phyloP scores from a whole-genome alignment of 1,140 invertebrate species.

The Oscheius sp. region DNA sequence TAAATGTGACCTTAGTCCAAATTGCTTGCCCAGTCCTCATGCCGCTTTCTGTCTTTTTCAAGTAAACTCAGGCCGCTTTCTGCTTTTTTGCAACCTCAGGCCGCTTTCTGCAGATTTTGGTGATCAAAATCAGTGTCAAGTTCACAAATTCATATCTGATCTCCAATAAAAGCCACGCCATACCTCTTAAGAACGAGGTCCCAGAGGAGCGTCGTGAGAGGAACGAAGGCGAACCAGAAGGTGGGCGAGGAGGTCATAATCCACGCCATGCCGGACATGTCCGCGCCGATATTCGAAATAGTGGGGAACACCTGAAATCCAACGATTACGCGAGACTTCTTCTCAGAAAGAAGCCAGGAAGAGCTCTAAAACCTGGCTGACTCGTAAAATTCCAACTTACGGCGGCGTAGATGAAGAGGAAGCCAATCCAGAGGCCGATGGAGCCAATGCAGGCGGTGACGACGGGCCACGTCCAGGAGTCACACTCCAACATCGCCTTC shows the following conservation, averaged over 20 bases:
- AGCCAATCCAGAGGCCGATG: conserved; percentile 86
- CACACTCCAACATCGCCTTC: conserved; percentile 92
- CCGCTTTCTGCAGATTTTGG: no score
- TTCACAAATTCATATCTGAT: no score
- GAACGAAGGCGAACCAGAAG: conserved; percentile 92
- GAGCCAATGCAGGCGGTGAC: conserved; percentile 95
- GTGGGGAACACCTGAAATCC: conserved; percentile 23
- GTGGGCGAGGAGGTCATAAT: conserved; percentile 82
- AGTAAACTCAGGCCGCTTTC: no score
- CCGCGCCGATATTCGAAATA: conserved; percentile 74
- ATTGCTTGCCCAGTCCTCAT: no score
- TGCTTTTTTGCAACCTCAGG: no score
- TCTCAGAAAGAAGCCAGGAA: no score
- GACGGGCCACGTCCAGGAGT: conserved; percentile 85
- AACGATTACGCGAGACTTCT: no score
- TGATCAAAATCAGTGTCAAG: no score
- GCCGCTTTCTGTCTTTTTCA: no score
- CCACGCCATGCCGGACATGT: conserved; percentile 85
- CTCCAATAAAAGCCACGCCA: conserved; percentile 62
- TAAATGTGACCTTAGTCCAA: no score
- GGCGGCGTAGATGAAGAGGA: conserved; percentile 71
- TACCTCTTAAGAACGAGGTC: conserved; percentile 87
- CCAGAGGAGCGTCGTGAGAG: conserved; percentile 77
- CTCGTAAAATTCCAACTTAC: conserved; percentile 22
- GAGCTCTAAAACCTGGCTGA: neutral